Conservation (phyloP, 2,797 vertebrate genomes). For the Clarias fuscus region DNA sequence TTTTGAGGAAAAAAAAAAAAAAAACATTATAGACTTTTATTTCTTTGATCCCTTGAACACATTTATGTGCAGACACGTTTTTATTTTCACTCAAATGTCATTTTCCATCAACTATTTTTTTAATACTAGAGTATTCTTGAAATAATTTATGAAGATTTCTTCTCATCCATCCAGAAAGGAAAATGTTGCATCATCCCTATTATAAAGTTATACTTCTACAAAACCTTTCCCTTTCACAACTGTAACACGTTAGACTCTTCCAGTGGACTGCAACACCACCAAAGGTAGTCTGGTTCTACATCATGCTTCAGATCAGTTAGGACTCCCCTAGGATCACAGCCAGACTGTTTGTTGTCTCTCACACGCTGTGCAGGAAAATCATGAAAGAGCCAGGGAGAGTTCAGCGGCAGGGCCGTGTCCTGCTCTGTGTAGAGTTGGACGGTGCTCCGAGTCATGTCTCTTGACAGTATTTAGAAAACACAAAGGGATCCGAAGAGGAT, state of each 20-base stretch:
- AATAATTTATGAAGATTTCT: neutral
- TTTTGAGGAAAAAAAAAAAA: neutral
- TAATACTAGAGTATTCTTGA: neutral
- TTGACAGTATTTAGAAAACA: conserved; percentile 67
- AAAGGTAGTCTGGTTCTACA: conserved; percentile 37
- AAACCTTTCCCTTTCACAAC: conserved; percentile 49
- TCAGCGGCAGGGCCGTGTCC: conserved; percentile 29
- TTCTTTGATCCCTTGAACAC: neutral
- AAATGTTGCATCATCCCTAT: neutral
- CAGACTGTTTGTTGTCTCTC: conserved; percentile 37
- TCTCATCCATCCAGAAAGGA: too few relatives aligned
- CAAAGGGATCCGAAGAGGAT: conserved; percentile 56
- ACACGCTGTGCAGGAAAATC: conserved; percentile 21
- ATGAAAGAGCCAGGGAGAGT: conserved; percentile 36
- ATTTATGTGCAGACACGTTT: neutral
- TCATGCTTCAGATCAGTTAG: conserved; percentile 50
- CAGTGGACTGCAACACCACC: conserved; percentile 1
- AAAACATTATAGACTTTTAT: neutral
- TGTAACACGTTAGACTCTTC: conserved; percentile 32
- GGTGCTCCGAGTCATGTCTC: conserved; percentile 54
- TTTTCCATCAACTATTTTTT: neutral
- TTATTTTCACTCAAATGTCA: neutral
- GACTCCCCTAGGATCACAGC: conserved; percentile 1
- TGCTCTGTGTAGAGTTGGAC: conserved; percentile 44
- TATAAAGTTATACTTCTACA: conserved; percentile 36